A percentile compares a stretch with the other conserved stretches of the same genome.
These are phyloP conservation scores for Pipistrellus pygmaeus DNA, from an alignment of 2,797 vertebrate genomes.

Conservation along the genomic window DNA sequence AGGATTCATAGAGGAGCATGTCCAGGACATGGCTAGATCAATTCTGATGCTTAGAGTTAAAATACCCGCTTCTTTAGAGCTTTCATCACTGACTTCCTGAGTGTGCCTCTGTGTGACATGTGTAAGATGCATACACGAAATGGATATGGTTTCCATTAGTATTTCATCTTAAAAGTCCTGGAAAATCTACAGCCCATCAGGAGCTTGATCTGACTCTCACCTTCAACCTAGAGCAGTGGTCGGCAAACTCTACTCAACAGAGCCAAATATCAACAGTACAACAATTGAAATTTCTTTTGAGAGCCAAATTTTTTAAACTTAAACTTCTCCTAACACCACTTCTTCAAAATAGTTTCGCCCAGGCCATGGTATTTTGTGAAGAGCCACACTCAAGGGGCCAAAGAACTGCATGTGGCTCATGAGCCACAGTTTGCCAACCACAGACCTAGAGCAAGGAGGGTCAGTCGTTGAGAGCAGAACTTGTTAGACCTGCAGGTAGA, in stretches of 20 bases:
- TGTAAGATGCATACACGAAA: neutral
- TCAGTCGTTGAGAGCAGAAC: neutral
- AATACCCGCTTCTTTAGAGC: neutral
- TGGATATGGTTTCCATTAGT: neutral
- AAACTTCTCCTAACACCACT: too few species aligned
- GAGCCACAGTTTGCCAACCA: too few species aligned
- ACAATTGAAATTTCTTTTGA: too few species aligned
- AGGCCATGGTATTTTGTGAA: too few species aligned
- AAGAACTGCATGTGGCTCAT: too few species aligned
- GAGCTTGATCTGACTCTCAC: neutral
- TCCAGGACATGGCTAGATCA: neutral
- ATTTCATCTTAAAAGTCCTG: neutral
- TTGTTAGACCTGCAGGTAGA: neutral
- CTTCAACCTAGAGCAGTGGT: neutral
- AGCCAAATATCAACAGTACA: too few species aligned
- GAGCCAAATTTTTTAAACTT: too few species aligned
- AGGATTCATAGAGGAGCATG: neutral
- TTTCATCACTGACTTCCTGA: neutral
- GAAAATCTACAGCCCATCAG: neutral
- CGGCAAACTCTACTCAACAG: too few species aligned
- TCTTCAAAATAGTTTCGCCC: too few species aligned
- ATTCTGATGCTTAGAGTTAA: neutral
- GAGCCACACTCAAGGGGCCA: too few species aligned
- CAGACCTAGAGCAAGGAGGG: neutral
- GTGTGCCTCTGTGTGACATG: too few species aligned